phyloP scores from a whole-genome alignment of 2,797 vertebrate species.

The Trichosurus vulpecula region DNA sequence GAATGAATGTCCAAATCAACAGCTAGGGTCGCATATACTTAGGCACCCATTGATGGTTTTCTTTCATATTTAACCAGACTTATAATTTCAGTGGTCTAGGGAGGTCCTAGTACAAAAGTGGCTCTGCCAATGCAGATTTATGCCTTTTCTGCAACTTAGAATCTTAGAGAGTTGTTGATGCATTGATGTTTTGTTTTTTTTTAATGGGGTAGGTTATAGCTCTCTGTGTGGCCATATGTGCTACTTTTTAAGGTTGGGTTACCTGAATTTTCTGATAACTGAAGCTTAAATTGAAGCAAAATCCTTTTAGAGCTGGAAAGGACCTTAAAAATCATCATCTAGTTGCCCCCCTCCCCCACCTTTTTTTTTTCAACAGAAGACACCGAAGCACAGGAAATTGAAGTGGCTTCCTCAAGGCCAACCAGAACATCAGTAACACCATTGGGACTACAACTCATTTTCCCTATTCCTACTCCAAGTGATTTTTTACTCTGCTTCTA shows the following conservation, averaged over 20 bases:
- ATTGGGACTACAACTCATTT: not conserved
- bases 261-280: slow-evolving; percentile 22
- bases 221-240: not conserved
- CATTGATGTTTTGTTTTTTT: not conserved
- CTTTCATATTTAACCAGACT: not conserved
- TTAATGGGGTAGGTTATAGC: not conserved
- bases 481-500: not conserved
- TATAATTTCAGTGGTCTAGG: slow-evolving; percentile 39
- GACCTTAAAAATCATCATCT: not conserved
- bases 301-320: slow-evolving; percentile 4
- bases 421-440: not conserved
- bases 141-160: not conserved
- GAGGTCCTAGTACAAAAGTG: not conserved
- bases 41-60: not conserved
- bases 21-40: slow-evolving; percentile 54
- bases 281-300: not conserved
- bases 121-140: not conserved
- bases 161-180: not conserved
- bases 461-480: not conserved
- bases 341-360: not conserved
- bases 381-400: not conserved
- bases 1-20: slow-evolving; percentile 43
- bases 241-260: slow-evolving; percentile 22
- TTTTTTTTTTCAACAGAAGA: not conserved
- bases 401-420: not conserved